A percentile compares a stretch with the other conserved stretches of the same genome.
Evolutionary conservation across 2,113 vertebrate species (phyloP).

Genomic region (Callionymus lyra): DNA sequence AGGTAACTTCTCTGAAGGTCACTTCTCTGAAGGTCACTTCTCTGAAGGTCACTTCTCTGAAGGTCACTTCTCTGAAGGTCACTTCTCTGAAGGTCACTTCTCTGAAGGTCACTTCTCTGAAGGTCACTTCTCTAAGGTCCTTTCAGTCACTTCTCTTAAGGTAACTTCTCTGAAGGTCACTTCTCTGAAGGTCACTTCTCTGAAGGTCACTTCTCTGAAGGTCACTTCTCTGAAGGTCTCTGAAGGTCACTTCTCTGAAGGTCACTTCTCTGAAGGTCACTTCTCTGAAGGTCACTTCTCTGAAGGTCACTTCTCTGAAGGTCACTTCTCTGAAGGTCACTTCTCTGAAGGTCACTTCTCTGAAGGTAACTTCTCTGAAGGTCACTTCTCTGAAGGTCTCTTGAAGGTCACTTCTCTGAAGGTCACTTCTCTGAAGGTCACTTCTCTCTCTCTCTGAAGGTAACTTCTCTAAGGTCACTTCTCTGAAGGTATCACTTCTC

Average conservation of each 20-base stretch:
- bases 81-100: constrained; percentile 1
- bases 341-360: constrained; percentile 5
- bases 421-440: neutral
- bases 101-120: constrained; percentile 6
- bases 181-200: neutral
- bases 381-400: constrained; percentile 4
- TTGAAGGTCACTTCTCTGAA: constrained; percentile 2
- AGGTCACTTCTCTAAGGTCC: constrained; percentile 1
- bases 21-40: constrained; percentile 1
- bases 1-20: neutral
- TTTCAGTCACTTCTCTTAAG: too few species aligned
- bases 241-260: constrained; percentile 56
- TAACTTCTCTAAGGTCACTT: constrained; percentile 5
- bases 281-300: constrained; percentile 5
- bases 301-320: neutral
- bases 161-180: neutral
- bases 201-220: constrained; percentile 4
- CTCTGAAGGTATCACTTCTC: too few species aligned
- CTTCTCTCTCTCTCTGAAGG: constrained; percentile 2
- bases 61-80: neutral
- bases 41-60: constrained; percentile 6
- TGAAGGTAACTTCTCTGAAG: neutral
- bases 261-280: constrained; percentile 1
- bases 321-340: constrained; percentile 1
- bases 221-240: constrained; percentile 64